Conservation (phyloP, 2,888 invertebrate genomes). For the Eristalis intricaria region DNA sequence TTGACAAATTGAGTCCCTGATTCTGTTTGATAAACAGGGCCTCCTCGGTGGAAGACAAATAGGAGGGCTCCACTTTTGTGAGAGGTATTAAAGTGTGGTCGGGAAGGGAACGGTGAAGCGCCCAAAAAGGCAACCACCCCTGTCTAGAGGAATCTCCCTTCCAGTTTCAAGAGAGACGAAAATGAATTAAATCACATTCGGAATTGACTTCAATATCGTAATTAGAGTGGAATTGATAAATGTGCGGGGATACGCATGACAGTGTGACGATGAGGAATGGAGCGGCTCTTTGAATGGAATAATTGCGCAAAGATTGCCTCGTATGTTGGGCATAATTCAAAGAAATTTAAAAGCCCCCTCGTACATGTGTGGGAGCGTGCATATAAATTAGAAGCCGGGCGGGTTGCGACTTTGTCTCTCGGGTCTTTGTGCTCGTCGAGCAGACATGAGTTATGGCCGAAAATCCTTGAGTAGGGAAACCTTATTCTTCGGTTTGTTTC, state of each 20-base stretch:
- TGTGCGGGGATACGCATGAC: constrained; percentile 36
- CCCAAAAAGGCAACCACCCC: neutral
- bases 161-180: constrained; percentile 16
- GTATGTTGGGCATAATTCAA: neutral
- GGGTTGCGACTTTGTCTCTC: neutral
- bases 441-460: neutral
- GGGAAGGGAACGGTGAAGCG: neutral
- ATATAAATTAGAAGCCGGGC: neutral
- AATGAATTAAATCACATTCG: constrained; percentile 59
- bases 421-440: neutral
- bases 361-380: neutral
- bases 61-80: constrained; percentile 39
- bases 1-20: constrained; percentile 48
- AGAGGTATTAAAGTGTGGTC: constrained; percentile 30
- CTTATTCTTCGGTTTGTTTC: neutral
- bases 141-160: neutral
- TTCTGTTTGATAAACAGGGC: neutral
- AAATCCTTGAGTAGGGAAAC: neutral
- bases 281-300: neutral
- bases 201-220: constrained; percentile 49
- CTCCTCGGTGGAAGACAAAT: constrained; percentile 55
- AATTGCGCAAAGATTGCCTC: neutral
- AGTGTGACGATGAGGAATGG: constrained; percentile 11
- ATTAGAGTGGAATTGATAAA: constrained; percentile 63
- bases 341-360: neutral